Evolutionary conservation across 2,113 vertebrate species (phyloP).

Genomic region (Pontoporia blainvillei): DNA sequence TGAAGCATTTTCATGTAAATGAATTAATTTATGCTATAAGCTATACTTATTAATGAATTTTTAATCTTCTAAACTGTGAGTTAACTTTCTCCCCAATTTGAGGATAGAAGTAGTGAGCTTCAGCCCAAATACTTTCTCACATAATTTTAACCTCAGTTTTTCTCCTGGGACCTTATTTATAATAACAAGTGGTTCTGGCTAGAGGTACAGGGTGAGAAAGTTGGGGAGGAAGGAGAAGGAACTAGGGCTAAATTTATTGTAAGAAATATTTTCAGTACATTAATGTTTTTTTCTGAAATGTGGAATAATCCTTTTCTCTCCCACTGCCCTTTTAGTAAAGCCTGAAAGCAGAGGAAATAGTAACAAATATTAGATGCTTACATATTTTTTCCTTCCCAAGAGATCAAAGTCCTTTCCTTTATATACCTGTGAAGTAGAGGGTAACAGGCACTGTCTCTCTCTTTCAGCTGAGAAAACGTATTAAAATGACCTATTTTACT

Average conservation of each 20-base stretch:
- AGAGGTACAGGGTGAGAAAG: neutral
- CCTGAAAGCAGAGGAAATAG: neutral
- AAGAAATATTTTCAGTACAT: neutral
- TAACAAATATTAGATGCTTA: neutral
- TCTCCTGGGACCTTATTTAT: neutral
- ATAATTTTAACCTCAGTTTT: slow-evolving; percentile 12
- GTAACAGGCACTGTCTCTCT: neutral
- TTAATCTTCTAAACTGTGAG: neutral
- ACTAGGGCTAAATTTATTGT: neutral
- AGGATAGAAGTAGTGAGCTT: neutral
- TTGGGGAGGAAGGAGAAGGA: neutral
- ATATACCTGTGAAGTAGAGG: neutral
- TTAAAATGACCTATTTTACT: neutral
- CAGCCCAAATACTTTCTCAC: neutral
- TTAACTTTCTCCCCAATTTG: neutral
- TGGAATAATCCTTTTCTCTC: neutral
- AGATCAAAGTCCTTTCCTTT: neutral
- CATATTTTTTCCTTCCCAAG: neutral
- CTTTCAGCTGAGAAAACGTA: neutral
- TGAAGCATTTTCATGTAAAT: neutral
- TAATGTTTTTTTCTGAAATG: neutral
- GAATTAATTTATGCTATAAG: neutral
- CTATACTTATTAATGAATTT: neutral
- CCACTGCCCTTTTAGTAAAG: neutral
- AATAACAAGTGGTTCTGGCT: neutral